These are phyloP conservation scores for Trissoscelio sp. DNA, from an alignment of 2,888 invertebrate genomes.

Conservation along the genomic window DNA sequence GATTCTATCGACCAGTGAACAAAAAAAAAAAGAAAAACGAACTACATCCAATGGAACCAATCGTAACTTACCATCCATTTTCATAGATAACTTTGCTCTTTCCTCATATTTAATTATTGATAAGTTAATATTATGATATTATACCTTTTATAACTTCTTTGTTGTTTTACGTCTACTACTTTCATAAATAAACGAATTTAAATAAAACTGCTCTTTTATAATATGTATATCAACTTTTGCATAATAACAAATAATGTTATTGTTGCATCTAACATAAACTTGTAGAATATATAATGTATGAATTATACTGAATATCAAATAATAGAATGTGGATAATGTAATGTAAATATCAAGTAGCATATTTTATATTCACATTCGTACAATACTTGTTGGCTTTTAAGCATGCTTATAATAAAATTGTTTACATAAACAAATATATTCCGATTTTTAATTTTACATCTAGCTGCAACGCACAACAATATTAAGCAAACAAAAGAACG, in stretches of 20 bases:
- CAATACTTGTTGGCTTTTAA: constrained; percentile 8
- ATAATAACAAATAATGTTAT: not conserved
- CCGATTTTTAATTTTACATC: constrained; percentile 18
- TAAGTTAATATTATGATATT: too few species aligned
- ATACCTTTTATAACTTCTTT: too few species aligned
- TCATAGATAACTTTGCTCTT: not conserved
- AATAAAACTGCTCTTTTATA: not conserved
- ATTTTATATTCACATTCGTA: constrained; percentile 25
- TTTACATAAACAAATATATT: constrained; percentile 19
- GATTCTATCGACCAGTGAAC: constrained; percentile 1
- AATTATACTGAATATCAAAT: constrained; percentile 53
- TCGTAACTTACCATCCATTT: not conserved
- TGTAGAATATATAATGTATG: constrained; percentile 40
- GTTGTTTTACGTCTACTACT: too few species aligned
- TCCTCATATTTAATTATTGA: too few species aligned
- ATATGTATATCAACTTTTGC: constrained; percentile 10
- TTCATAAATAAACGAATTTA: not conserved
- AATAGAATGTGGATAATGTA: constrained; percentile 42
- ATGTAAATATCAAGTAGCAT: constrained; percentile 46
- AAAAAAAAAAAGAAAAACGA: not conserved
- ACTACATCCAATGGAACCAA: not conserved
- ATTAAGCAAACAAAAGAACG: not conserved
- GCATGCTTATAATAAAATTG: constrained; percentile 1
- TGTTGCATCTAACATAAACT: constrained; percentile 2
- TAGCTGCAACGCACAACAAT: not conserved